Base-by-base conservation (phyloP, 2,888 invertebrate species). In the Toxonevra muliebris region DNA sequence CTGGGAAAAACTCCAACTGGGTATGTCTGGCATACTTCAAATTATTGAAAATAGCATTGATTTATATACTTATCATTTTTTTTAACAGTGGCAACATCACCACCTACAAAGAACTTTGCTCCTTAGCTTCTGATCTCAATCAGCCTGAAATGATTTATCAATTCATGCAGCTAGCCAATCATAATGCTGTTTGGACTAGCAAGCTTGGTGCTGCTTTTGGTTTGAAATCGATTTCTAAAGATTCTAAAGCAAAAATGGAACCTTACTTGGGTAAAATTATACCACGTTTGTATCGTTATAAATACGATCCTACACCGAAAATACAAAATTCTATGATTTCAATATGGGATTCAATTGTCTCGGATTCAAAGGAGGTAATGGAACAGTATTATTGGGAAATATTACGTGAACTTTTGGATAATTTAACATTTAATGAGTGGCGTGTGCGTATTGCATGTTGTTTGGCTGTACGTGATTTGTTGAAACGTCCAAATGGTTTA, bases 101-200 rank as follows among this genome's bases (percentile, higher is more conserved):
- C 1, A 97, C 97, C 0, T 98, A 98, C 86, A 95, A 94, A 82
- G 97, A 98, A 84, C 87, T 98, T 61, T 97, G 97, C 84, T 93
- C 95, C 0, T 87, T 97, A 55, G 97, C 97, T 0, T 95, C 95
- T 0, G 97, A 97, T 85, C 87, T 98, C 71, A 97, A 97, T 81
- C 95, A 97, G 82, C 97, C 97, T 0, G 97, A 97, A 82, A 88
- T 98, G 70, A 90, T 97, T 72, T 98, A 98, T 86, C 95, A 95
- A 84, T 98, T 98, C 83, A 94, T 98, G 94, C 93, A 96, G 83
- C 87, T 97, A 72, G 97, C 97, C 0, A 96, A 96, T 87, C 95
- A 97, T 81, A 96, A 97, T 85, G 92, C 96, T 1, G 89, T 93
- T 64, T 98, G 97, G 97, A 96, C 95, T 77, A 95, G 96, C 9